Evolutionary conservation across 2,888 invertebrate species (phyloP).

Genomic region (Tetanocera ferruginea): DNA sequence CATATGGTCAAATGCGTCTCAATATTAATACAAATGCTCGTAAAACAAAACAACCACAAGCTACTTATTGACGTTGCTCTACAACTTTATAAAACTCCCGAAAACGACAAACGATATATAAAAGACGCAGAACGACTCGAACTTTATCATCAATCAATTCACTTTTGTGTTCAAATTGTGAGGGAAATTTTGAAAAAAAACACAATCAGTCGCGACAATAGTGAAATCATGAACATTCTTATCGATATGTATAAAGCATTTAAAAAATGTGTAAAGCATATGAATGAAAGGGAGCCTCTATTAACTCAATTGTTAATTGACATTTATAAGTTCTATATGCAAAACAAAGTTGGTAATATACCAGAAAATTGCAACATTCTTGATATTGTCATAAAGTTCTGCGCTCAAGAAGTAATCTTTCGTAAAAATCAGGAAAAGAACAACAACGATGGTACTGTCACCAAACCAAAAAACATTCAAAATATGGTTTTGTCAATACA

Average conservation of each 20-base stretch:
- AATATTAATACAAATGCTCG: constrained; percentile 84
- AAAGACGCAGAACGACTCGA: constrained; percentile 87
- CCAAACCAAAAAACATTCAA: not conserved
- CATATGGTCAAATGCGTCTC: constrained; percentile 90
- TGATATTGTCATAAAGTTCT: constrained; percentile 80
- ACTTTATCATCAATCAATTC: constrained; percentile 83
- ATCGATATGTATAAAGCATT: constrained; percentile 78
- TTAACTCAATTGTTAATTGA: constrained; percentile 79
- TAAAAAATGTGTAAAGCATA: constrained; percentile 77
- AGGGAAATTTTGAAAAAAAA: constrained; percentile 75
- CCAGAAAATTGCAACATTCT: constrained; percentile 76
- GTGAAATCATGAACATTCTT: constrained; percentile 72
- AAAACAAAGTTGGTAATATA: constrained; percentile 72
- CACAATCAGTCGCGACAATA: constrained; percentile 71
- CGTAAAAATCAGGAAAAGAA: constrained; percentile 73
- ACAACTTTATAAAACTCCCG: constrained; percentile 84
- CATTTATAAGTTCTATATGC: constrained; percentile 77
- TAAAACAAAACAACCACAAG: constrained; percentile 84
- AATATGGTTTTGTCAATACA: constrained; percentile 1
- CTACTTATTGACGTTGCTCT: constrained; percentile 84
- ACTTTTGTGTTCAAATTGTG: constrained; percentile 79
- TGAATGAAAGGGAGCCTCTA: constrained; percentile 70
- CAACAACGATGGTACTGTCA: constrained; percentile 2
- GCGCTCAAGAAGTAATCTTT: constrained; percentile 75
- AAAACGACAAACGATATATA: constrained; percentile 88